phyloP scores from a whole-genome alignment of 2,113 vertebrate species.

The Poeciliopsis occidentalis region DNA sequence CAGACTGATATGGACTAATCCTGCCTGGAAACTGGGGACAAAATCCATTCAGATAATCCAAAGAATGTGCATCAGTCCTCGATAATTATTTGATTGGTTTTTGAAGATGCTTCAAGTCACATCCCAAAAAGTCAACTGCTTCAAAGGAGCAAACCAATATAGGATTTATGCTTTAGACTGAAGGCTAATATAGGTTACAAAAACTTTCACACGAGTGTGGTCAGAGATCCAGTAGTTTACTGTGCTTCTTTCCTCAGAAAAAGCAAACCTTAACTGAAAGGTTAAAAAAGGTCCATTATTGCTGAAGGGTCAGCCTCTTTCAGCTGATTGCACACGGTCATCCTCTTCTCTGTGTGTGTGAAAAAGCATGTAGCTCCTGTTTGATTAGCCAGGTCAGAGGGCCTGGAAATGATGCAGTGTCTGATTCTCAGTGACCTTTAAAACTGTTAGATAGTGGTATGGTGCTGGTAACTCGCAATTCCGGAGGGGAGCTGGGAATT shows the following conservation, averaged over 20 bases:
- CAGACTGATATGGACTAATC: too few relatives aligned
- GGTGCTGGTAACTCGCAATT: constrained; percentile 24
- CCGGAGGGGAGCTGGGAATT: constrained; percentile 23
- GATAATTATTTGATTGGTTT: background rate
- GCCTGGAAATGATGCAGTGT: constrained; percentile 57
- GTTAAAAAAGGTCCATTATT: constrained; percentile 61
- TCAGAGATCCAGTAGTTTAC: constrained; percentile 16
- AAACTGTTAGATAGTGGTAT: constrained; percentile 25
- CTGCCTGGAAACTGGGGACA: background rate
- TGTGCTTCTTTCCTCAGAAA: constrained; percentile 22
- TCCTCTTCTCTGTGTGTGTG: constrained; percentile 45
- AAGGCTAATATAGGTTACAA: background rate
- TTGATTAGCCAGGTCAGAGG: constrained; percentile 70
- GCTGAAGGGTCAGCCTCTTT: constrained; percentile 58
- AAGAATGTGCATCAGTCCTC: background rate
- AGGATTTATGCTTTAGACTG: background rate
- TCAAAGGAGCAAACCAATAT: background rate
- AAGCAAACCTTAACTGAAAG: constrained; percentile 42
- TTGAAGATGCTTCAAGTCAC: background rate
- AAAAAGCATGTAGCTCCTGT: constrained; percentile 58
- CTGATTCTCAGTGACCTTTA: constrained; percentile 70
- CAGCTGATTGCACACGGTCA: constrained; percentile 64
- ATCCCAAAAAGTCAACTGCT: background rate
- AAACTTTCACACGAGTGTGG: constrained; percentile 6
- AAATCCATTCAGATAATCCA: background rate